Evolutionary conservation across 2,888 invertebrate genomes (phyloP).

Genomic region (Hypsopygia costalis): DNA sequence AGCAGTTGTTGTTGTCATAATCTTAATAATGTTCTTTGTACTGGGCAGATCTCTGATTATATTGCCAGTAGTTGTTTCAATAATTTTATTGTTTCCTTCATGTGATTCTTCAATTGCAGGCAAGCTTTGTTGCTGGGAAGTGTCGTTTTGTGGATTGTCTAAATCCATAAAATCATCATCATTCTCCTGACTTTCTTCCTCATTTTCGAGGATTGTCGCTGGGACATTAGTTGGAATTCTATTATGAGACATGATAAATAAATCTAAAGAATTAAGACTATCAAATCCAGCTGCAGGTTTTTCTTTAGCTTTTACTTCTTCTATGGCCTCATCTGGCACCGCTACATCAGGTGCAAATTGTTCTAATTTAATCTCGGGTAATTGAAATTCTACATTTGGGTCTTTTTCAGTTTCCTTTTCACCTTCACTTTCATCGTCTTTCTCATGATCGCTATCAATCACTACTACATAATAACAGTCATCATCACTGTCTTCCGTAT

Average conservation of each 20-base stretch:
- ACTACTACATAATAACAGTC: conserved; percentile 72
- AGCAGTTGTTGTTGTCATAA: conserved; percentile 45
- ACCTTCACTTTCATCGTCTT: conserved; percentile 26
- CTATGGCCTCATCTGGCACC: conserved; percentile 14
- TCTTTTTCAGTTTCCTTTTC: conserved; percentile 13
- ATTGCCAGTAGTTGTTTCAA: conserved; percentile 29
- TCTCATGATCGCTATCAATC: conserved; percentile 58
- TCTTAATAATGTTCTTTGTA: conserved; percentile 56
- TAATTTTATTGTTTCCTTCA: conserved; percentile 20
- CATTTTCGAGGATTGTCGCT: conserved; percentile 67
- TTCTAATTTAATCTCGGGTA: conserved; percentile 22
- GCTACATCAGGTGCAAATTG: conserved; percentile 15
- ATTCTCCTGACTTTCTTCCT: conserved; percentile 54
- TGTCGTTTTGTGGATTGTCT: conserved; percentile 24
- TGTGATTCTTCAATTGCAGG: conserved; percentile 25
- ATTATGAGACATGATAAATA: conserved; percentile 55
- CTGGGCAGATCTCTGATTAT: conserved; percentile 21
- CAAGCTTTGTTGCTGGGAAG: conserved; percentile 12
- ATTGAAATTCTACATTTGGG: background rate
- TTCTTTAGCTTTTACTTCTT: conserved; percentile 1
- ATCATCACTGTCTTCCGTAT: conserved; percentile 71
- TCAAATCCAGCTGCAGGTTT: conserved; percentile 4
- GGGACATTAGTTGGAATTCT: conserved; percentile 63
- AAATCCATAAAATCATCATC: conserved; percentile 45
- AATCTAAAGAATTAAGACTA: conserved; percentile 40